Conservation (phyloP, 2,113 vertebrate genomes). For the Tetrao urogallus region DNA sequence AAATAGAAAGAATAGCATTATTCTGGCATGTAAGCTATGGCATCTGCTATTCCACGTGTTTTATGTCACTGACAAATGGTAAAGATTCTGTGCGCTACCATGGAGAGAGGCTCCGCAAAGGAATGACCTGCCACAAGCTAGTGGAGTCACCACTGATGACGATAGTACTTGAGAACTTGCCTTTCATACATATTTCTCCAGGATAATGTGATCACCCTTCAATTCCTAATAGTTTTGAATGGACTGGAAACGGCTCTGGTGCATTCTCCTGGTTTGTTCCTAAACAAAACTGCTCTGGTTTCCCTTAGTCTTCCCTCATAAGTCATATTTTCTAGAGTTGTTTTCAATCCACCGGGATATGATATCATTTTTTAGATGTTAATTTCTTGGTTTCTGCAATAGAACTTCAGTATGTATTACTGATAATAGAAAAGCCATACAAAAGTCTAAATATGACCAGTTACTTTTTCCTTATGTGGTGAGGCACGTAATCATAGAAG, state of each 20-base stretch:
- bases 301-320: background rate
- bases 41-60: conserved; percentile 67
- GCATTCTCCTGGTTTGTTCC: background rate
- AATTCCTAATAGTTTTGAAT: background rate
- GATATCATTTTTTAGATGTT: background rate
- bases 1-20: background rate
- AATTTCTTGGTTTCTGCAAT: background rate
- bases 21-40: conserved; percentile 19
- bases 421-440: background rate
- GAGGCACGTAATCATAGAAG: background rate
- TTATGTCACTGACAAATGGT: conserved; percentile 66
- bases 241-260: background rate
- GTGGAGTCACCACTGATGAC: background rate
- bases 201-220: background rate
- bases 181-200: background rate
- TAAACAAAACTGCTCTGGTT: background rate
- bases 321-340: background rate
- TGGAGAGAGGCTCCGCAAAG: conserved; percentile 38
- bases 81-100: conserved; percentile 20
- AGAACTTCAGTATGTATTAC: background rate
- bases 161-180: background rate
- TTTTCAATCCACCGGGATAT: background rate
- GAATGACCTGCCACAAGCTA: conserved; percentile 41
- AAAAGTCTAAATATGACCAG: background rate
- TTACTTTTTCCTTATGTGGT: background rate